Conservation (phyloP, 2,888 invertebrate species). For the Drosophila melanocephala region DNA sequence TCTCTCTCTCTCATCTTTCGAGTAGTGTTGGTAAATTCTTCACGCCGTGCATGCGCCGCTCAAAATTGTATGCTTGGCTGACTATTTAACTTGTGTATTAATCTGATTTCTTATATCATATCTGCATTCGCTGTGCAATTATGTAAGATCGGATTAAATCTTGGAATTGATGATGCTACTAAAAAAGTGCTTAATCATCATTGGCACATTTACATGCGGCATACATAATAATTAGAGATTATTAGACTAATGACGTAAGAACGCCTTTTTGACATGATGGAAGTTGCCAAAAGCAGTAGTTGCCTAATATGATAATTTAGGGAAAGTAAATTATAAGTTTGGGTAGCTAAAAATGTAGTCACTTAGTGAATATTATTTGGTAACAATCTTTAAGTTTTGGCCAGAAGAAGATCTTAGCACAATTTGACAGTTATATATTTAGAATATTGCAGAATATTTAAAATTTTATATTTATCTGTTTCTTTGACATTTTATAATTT, state of each 20-base stretch:
- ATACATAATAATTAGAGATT: not conserved
- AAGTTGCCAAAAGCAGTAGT: not conserved
- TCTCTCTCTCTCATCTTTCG: too few relatives aligned
- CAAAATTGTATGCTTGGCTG: slow-evolving; percentile 58
- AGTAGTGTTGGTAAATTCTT: slow-evolving; percentile 29
- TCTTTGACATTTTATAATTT: too few relatives aligned
- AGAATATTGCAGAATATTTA: too few relatives aligned
- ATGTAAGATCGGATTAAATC: slow-evolving; percentile 22
- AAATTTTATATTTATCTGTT: too few relatives aligned
- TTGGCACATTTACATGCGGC: slow-evolving; percentile 4
- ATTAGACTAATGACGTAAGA: slow-evolving; percentile 2
- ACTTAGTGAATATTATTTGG: not conserved
- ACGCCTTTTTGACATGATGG: not conserved
- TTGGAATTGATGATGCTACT: not conserved
- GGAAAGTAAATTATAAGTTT: not conserved
- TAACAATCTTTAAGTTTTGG: not conserved
- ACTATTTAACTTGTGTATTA: slow-evolving; percentile 46
- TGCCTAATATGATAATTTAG: not conserved
- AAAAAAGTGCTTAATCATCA: not conserved
- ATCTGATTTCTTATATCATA: slow-evolving; percentile 53
- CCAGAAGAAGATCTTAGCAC: not conserved
- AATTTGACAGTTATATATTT: not conserved
- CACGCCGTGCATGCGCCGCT: slow-evolving; percentile 48
- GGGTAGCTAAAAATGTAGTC: not conserved
- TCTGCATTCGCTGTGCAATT: slow-evolving; percentile 33